Evolutionary conservation across 2,797 vertebrate species (phyloP), one percentile per base, ranked within the genome.

Genomic region (Arnoldichthys spilopterus): DNA sequence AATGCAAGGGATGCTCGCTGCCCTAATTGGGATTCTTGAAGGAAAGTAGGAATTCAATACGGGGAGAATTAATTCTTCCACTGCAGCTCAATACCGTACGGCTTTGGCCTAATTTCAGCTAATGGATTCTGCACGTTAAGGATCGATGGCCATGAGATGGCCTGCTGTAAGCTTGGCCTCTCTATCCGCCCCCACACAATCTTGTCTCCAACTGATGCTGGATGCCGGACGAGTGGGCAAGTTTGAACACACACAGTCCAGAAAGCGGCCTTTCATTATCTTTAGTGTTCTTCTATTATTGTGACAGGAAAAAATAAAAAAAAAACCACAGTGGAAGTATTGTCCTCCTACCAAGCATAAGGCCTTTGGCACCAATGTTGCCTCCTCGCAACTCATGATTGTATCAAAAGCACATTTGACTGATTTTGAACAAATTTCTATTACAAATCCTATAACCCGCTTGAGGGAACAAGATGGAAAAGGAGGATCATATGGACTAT

Each of bases 81-180:
- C 37, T 51, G 80, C 83, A 86, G 85, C 87, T 67, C 70, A 68
- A 78, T 82, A 80, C 73, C 88, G 82, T 79, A 76, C 83, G 71
- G 79, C 84, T 87, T 82, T 83, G 82, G 74, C 85, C 80, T 91
- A 91, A 92, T 91, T 92, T 89, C 73, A 75, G 74, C 82, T 87
- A 87, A 90, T 90, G 86, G 71, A 76, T 90, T 88, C 68, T 73
- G 85, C 86, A 82, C 75, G 82, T 80, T 78, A 28, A 49, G 71
- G 83, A 91, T 93, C 90, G 87, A 89, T 91, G 78, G 56, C 40
- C 24, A 22, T 61, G n/a, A 69, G 53, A 62, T 13, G 32, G 54
- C 34, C 32, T 37, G 61, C 32, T 63, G 32, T 11, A 63, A 34
- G 61, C 32, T 11, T 34, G 34, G 62, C 20, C 62, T 64, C 32